Evolutionary conservation across 2,113 vertebrate species (phyloP), one percentile per base, ranked within the genome.

Genomic region (Toxostoma redivivum): DNA sequence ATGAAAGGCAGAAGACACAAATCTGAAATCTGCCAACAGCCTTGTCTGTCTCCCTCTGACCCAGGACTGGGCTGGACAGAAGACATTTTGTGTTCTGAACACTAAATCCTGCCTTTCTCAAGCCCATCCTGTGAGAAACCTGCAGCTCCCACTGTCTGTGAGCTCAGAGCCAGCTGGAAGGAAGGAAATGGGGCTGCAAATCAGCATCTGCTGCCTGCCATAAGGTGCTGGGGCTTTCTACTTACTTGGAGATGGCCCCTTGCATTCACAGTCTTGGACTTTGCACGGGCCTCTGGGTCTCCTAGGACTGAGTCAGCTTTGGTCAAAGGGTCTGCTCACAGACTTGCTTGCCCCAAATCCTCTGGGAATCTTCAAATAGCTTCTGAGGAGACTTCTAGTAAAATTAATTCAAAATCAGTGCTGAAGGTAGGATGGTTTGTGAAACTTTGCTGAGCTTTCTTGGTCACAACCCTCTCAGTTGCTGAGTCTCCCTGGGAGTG

Each of bases 201-300:
- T 54, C n/a, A 4, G 12, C 3, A 2, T 6, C 0, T 37, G 50
- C 20, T 64, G 38, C 54, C 64, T 44, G n/a, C 58, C n/a, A 3
- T 24, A 28, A 42, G 1, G 5, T 44, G 15, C 8, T 47, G 12
- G 47, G 21, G 24, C 5, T 14, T 84, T 72, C 61, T 28, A 31
- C 4, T 15, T 8, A 6, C 9, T 12, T 64, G 58, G 47, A 60
- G 62, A 33, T 6, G 15, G 37, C 35, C 28, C 0, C 1, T 57
- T 61, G 48, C 53, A 9, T 51, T 69, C 77, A 28, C 14, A 12
- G 54, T 7, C 48, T 28, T n/a, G 24, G 69, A 28, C 53, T 60
- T 53, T 50, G 54, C 30, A 48, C 40, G 60, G 62, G 35, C 18
- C 56, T 45, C 56, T 64, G 42, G 10, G 22, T 24, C 61, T 81